Conservation (phyloP, 2,113 vertebrate genomes). For the Alces alces region DNA sequence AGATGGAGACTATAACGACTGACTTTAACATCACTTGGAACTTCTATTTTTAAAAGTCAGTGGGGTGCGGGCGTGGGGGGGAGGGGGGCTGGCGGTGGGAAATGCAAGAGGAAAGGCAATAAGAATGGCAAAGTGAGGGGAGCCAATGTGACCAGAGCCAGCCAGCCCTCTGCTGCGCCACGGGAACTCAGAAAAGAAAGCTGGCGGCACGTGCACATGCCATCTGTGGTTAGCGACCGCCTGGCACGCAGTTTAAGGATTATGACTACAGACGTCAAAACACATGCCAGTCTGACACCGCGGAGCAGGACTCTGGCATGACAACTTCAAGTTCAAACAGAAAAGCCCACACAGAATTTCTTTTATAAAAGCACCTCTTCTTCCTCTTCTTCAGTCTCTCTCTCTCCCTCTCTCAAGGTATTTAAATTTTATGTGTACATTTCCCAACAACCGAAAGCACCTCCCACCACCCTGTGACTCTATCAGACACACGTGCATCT, state of each 20-base stretch:
- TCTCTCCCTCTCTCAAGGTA: neutral
- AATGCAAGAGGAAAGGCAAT: neutral
- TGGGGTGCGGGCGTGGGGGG: too few species aligned
- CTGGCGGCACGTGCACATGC: neutral
- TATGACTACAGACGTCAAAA: neutral
- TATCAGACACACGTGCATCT: neutral
- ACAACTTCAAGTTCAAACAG: constrained; percentile 22
- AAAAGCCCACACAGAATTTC: neutral
- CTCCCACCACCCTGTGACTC: neutral
- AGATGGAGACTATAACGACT: neutral
- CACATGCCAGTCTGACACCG: neutral
- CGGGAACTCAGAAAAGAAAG: neutral
- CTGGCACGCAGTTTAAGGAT: neutral
- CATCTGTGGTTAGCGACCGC: neutral
- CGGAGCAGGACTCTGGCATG: neutral
- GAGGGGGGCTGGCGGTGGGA: rapidly evolving
- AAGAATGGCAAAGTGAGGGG: neutral
- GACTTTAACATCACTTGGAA: neutral
- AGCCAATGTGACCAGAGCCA: neutral
- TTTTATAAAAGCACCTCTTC: neutral
- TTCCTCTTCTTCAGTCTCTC: neutral
- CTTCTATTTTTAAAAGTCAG: neutral
- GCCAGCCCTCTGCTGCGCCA: rapidly evolving
- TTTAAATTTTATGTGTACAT: neutral
- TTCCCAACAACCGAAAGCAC: neutral